Conservation (phyloP, 2,888 invertebrate species). For the Drosophila cyrtoloma region DNA sequence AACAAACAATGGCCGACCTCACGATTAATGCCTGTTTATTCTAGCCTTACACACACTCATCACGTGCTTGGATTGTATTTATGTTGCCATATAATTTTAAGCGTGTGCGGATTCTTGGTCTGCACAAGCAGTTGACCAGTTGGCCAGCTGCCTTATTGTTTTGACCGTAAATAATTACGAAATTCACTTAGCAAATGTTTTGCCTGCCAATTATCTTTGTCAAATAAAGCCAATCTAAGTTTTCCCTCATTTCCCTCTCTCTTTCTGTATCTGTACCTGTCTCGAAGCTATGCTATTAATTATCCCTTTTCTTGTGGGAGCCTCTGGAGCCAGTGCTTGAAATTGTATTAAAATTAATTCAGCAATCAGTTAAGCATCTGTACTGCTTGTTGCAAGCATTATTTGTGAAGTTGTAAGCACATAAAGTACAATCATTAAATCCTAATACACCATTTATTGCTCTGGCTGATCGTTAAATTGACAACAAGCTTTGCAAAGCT, state of each 20-base stretch:
- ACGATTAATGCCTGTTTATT: constrained; percentile 48
- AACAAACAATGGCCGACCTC: constrained; percentile 39
- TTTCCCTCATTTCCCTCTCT: neutral
- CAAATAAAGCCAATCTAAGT: neutral
- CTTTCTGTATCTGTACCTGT: neutral
- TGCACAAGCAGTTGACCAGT: constrained; percentile 55
- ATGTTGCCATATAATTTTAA: constrained; percentile 36
- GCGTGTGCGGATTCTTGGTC: neutral
- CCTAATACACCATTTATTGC: constrained; percentile 37
- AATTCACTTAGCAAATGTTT: constrained; percentile 48
- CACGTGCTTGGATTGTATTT: constrained; percentile 19
- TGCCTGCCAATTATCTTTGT: constrained; percentile 19
- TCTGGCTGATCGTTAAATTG: constrained; percentile 40
- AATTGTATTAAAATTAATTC: constrained; percentile 20
- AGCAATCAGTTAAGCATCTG: neutral
- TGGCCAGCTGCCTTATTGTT: constrained; percentile 11
- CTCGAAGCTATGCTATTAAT: neutral
- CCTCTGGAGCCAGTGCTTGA: neutral
- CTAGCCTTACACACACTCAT: constrained; percentile 1
- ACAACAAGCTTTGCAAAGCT: constrained; percentile 34
- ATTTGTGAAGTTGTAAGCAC: constrained; percentile 41
- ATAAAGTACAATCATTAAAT: constrained; percentile 55
- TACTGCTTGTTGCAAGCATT: constrained; percentile 17
- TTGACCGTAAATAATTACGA: constrained; percentile 62
- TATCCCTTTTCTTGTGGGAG: constrained; percentile 3